Percentiles rank a stretch among this genome's conserved stretches.
phyloP scores from a whole-genome alignment of 1,140 invertebrate species.

The Drosophila lowei region DNA sequence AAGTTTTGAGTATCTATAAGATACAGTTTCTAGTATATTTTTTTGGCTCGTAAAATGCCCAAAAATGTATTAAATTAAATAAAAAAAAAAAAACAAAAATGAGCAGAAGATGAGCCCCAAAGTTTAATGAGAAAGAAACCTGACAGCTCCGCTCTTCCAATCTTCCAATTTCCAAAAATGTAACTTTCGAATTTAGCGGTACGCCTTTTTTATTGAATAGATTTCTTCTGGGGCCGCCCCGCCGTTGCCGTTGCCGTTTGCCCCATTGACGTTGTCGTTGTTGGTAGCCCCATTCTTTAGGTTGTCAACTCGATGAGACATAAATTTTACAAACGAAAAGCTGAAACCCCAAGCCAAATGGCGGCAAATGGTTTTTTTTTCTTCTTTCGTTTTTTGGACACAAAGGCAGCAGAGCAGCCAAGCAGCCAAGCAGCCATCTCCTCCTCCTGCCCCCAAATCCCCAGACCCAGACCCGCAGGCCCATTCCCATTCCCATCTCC shows the following conservation, averaged over 20 bases:
- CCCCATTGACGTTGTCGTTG: slow-evolving; percentile 36
- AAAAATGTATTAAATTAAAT: slow-evolving; percentile 79
- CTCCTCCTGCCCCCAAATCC: background rate
- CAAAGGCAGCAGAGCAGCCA: slow-evolving; percentile 57
- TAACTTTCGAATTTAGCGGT: slow-evolving; percentile 81
- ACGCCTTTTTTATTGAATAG: slow-evolving; percentile 77
- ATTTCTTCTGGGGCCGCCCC: slow-evolving; percentile 15
- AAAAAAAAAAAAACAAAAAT: slow-evolving; percentile 17
- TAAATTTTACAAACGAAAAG: slow-evolving; percentile 75
- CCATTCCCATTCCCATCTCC: slow-evolving; percentile 16
- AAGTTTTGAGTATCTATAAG: slow-evolving; percentile 24
- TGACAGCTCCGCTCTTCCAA: slow-evolving; percentile 40
- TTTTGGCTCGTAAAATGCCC: slow-evolving; percentile 66
- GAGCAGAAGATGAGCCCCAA: slow-evolving; percentile 21
- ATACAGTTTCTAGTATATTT: slow-evolving; percentile 18
- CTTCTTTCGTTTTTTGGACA: slow-evolving; percentile 30
- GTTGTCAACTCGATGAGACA: slow-evolving; percentile 80
- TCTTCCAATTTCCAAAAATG: slow-evolving; percentile 77
- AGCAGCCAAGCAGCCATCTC: background rate
- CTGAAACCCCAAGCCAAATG: slow-evolving; percentile 62
- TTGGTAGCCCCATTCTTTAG: slow-evolving; percentile 74
- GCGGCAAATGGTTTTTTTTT: slow-evolving; percentile 58
- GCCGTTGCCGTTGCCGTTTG: slow-evolving; percentile 38
- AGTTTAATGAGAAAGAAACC: slow-evolving; percentile 81
- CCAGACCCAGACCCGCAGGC: no score